Percentiles rank a stretch among this genome's conserved stretches.
These are phyloP conservation scores for Nerophis ophidion DNA, from an alignment of 2,113 vertebrate genomes.

Conservation along the genomic window DNA sequence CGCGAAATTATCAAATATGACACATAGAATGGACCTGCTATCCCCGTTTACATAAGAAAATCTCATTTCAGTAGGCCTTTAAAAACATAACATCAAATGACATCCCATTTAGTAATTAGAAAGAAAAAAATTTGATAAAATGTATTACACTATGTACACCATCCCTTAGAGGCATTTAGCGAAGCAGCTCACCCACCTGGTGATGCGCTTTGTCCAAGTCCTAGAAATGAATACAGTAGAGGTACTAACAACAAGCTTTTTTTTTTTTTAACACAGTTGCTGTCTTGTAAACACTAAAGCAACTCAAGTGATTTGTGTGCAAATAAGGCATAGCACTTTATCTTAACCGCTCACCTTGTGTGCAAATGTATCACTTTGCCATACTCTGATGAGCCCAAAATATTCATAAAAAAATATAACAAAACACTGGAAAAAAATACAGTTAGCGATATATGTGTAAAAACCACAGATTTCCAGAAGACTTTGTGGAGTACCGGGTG, in stretches of 20 bases:
- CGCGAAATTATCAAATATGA: too few relatives aligned
- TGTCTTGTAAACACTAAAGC: slow-evolving; percentile 11
- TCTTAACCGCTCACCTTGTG: slow-evolving; percentile 14
- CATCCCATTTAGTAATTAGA: background rate
- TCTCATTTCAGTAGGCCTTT: too few relatives aligned
- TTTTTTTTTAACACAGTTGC: slow-evolving; percentile 4
- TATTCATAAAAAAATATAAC: background rate
- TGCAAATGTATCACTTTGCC: slow-evolving; percentile 18
- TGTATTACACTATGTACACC: too few relatives aligned
- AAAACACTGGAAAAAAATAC: too few relatives aligned
- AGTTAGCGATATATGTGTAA: too few relatives aligned
- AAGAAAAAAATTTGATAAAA: background rate
- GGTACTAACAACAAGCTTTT: background rate
- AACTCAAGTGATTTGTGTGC: slow-evolving; percentile 21
- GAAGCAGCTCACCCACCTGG: slow-evolving; percentile 48
- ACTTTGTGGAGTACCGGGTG: too few relatives aligned
- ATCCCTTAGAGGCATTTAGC: background rate
- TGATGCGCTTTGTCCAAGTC: slow-evolving; percentile 17
- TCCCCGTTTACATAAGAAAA: too few relatives aligned
- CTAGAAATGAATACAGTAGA: background rate
- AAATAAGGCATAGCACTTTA: slow-evolving; percentile 39
- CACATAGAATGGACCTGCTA: too few relatives aligned
- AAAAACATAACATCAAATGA: background rate
- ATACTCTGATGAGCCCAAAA: background rate
- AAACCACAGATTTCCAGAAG: too few relatives aligned